Conservation (phyloP, 1,140 invertebrate species). For the Pseudomyrmex cubaensis region DNA sequence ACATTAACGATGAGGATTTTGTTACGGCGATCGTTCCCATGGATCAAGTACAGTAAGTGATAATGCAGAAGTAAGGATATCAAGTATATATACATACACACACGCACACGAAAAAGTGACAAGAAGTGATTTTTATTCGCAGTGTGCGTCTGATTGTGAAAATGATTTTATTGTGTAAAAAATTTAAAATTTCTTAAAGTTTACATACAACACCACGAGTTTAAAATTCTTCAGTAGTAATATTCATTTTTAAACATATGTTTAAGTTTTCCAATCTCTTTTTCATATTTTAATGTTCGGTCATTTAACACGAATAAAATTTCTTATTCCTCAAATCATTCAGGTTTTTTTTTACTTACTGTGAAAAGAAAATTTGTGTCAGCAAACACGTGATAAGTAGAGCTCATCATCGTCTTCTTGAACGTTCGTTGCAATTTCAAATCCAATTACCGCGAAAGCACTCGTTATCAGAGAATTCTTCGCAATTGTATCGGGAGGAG, state of each 20-base stretch:
- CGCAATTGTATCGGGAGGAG: background rate
- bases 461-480: slow-evolving; percentile 66
- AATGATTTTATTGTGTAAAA: too few species aligned
- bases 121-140: too few species aligned
- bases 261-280: background rate
- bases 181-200: background rate
- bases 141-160: too few species aligned
- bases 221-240: too few species aligned
- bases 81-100: too few species aligned
- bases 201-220: background rate
- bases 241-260: background rate
- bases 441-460: slow-evolving; percentile 66
- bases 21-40: slow-evolving; percentile 54
- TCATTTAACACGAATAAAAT: slow-evolving; percentile 8
- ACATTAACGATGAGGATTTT: slow-evolving; percentile 65
- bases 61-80: too few species aligned
- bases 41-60: slow-evolving; percentile 16
- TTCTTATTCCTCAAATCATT: background rate
- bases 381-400: background rate
- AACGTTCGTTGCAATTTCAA: slow-evolving; percentile 72
- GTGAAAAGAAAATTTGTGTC: slow-evolving; percentile 20
- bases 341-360: background rate
- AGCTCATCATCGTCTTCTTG: slow-evolving; percentile 68
- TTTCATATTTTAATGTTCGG: background rate
- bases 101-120: too few species aligned